Evolutionary conservation across 2,797 vertebrate genomes (phyloP), one percentile per base, ranked within the genome.

Genomic region (Notolepis coatsorum): DNA sequence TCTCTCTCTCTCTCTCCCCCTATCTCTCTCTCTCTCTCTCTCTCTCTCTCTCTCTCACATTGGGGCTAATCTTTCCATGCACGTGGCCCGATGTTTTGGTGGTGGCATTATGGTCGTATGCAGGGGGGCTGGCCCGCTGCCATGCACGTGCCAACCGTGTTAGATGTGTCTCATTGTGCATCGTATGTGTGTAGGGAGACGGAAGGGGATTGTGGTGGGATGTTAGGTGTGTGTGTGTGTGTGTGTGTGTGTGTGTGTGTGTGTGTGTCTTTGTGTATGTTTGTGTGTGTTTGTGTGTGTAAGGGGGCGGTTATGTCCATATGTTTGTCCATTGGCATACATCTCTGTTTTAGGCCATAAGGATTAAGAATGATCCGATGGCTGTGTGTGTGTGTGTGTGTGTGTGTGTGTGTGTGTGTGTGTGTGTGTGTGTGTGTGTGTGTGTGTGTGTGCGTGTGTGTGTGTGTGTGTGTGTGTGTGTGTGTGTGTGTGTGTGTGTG

Each of bases 321-420:
- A 86, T 87, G 89, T 79, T 70, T 81, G n/a, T n/a, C 71, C 67
- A 69, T 83, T 89, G 88, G 83, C 84, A 75, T 74, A 75, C 65
- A 65, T 67, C 61, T 76, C 46, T 13, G 28, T 79, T 84, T 87
- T 64, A 85, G 75, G n/a, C n/a, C n/a, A n/a, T n/a, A n/a, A n/a
- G n/a, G n/a, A n/a, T n/a, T n/a, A n/a, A n/a, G n/a, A n/a, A n/a
- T n/a, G n/a, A n/a, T n/a, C n/a, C n/a, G n/a, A n/a, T n/a, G n/a
- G n/a, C n/a, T n/a, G n/a, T n/a, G n/a, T n/a, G n/a, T n/a, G n/a
- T n/a, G n/a, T n/a, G n/a, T n/a, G n/a, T n/a, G n/a, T n/a, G n/a
- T n/a, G n/a, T n/a, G n/a, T n/a, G n/a, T n/a, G n/a, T n/a, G n/a
- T n/a, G n/a, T n/a, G n/a, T n/a, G n/a, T n/a, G n/a, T n/a, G n/a